Base-by-base conservation (phyloP, 2,888 invertebrate species). In the Brachyopa scutellaris region DNA sequence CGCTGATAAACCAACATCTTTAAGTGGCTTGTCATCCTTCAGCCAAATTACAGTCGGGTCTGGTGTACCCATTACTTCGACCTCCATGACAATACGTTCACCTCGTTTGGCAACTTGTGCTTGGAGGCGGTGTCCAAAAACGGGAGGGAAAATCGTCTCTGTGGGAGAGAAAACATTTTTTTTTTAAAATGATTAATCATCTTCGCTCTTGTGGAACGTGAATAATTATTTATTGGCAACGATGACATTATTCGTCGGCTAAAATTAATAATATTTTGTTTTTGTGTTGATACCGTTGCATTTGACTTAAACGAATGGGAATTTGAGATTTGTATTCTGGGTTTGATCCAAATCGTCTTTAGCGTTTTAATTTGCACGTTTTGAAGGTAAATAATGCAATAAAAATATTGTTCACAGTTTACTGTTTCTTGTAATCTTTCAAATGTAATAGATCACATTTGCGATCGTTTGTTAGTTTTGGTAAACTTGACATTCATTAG, bases 101-200 rank as follows among this genome's bases (percentile, higher is more conserved):
- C 94, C 94, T 85, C 93, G 93, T 85, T 94, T 94, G 4, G 94
- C 93, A 7, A 94, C 94, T 89, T 94, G 94, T 2, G 95, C 94
- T 90, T 95, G 95, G 53, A 96, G 92, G 61, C 95, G 92, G 85
- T 95, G 93, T 1, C 95, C 94, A 88, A 96, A 95, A 51, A 95
- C 95, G 36, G 96, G 96, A 31, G 96, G 95, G 87, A 95, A 95
- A 84, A 95, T 93, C 23, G 94, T 94, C 91, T 95, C 96, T 96
- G 89, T 29, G 70, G 40, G 15, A n/a, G n/a, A n/a, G n/a, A 13
- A 66, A 8, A n/a, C 38, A 3, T 21, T 38, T 38, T 9, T 11
- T 38, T 38, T 38, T 36, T 11, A 42, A 31, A 17, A 42, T 26
- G 26, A 53, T 66, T 51, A 51, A 53, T 29, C 13, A 11, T 29